Evolutionary conservation across 2,888 invertebrate genomes (phyloP).

Genomic region (Cylloceria caligata): DNA sequence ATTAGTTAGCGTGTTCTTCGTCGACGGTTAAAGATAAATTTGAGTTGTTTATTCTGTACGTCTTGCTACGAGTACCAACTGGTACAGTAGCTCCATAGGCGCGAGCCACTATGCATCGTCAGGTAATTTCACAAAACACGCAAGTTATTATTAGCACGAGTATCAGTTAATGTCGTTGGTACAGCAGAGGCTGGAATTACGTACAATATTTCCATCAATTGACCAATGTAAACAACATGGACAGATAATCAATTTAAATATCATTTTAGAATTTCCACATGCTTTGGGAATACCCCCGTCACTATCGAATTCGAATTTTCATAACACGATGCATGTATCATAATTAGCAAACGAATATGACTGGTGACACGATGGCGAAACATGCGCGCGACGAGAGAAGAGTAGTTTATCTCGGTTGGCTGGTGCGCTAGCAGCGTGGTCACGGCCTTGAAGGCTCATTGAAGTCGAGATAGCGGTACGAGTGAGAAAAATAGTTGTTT

Average conservation of each 20-base stretch:
- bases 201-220: background rate
- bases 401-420: conserved; percentile 45
- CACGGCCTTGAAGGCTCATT: conserved; percentile 48
- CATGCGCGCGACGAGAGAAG: conserved; percentile 12
- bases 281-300: conserved; percentile 1
- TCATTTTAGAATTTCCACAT: background rate
- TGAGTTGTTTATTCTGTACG: background rate
- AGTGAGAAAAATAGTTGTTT: conserved; percentile 8
- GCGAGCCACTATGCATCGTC: background rate
- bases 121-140: background rate
- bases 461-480: conserved; percentile 26
- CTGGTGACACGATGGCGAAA: conserved; percentile 27
- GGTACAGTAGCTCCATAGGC: too few relatives aligned
- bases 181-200: too few relatives aligned
- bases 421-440: conserved; percentile 31
- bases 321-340: conserved; percentile 1
- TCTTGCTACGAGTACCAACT: background rate
- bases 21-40: background rate
- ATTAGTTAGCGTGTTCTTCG: background rate
- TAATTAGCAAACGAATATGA: conserved; percentile 8
- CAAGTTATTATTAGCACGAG: background rate
- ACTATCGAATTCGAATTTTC: background rate
- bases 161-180: too few relatives aligned
- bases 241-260: background rate
- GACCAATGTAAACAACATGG: background rate